These are phyloP conservation scores for Euborellia annulipes DNA, from an alignment of 1,140 invertebrate genomes.

Conservation along the genomic window DNA sequence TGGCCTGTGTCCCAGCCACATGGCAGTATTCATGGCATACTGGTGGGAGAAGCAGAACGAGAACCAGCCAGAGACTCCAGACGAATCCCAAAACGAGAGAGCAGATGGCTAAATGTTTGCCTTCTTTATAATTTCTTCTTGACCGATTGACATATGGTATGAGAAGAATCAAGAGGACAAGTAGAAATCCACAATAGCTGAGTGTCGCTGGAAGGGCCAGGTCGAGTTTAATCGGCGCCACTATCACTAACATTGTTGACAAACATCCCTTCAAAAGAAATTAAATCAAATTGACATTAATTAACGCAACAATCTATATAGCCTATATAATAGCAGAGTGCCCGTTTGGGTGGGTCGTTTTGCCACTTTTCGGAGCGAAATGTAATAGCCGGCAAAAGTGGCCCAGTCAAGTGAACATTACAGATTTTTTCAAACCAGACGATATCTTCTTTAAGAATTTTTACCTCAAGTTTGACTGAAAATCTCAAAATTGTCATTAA, in stretches of 20 bases:
- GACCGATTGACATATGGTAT: slow-evolving; percentile 34
- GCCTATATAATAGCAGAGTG: too few species aligned
- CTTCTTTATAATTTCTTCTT: slow-evolving; percentile 41
- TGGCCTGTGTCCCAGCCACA: slow-evolving; percentile 29
- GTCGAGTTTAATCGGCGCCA: slow-evolving; percentile 9
- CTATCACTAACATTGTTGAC: slow-evolving; percentile 1
- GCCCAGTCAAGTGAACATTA: too few species aligned
- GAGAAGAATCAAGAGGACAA: slow-evolving; percentile 32
- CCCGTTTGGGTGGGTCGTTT: too few species aligned
- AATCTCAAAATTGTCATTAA: too few species aligned
- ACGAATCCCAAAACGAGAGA: slow-evolving; percentile 28
- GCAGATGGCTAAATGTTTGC: slow-evolving; percentile 35
- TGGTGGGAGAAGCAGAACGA: slow-evolving; percentile 28
- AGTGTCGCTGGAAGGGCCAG: slow-evolving; percentile 15
- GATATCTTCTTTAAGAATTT: too few species aligned
- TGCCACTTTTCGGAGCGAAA: too few species aligned
- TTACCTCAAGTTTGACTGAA: too few species aligned
- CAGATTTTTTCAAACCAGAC: too few species aligned
- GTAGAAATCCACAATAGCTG: slow-evolving; percentile 37
- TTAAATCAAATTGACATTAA: too few species aligned
- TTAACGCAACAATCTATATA: too few species aligned
- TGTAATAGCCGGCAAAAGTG: too few species aligned
- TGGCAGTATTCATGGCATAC: slow-evolving; percentile 31
- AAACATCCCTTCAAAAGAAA: too few species aligned
- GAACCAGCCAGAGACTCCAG: slow-evolving; percentile 36